These are phyloP conservation scores for Empidonax alnorum DNA, from an alignment of 2,113 vertebrate species.

Conservation along the genomic window DNA sequence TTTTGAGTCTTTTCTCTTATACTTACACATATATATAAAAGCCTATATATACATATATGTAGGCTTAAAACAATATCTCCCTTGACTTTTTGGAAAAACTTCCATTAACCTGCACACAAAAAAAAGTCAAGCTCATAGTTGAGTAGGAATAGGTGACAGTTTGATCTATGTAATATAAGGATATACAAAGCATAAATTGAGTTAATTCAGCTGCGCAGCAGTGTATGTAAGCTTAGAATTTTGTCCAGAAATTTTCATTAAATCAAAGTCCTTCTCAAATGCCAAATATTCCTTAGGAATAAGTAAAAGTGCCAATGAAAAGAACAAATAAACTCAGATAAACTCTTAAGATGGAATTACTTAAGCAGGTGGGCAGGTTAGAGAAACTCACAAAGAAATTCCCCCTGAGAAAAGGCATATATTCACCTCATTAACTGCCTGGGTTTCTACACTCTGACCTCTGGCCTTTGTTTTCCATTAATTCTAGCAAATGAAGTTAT, in stretches of 20 bases:
- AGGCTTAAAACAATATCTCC: neutral
- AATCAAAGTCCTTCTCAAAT: neutral
- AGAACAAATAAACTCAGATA: constrained; percentile 6
- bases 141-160: neutral
- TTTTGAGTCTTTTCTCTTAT: neutral
- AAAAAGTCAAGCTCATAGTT: neutral
- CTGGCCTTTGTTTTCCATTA: neutral
- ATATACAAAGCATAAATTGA: neutral
- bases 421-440: neutral
- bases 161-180: neutral
- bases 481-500: neutral
- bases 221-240: neutral
- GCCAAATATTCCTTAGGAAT: neutral
- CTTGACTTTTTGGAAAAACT: neutral
- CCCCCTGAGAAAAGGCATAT: neutral
- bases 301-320: neutral
- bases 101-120: neutral
- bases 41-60: neutral
- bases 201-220: neutral
- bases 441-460: neutral
- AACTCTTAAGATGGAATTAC: neutral
- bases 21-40: too few species aligned
- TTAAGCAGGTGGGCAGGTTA: neutral
- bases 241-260: neutral
- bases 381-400: neutral